Evolutionary conservation across 1,140 invertebrate genomes (phyloP), one percentile per base, ranked within the genome.

Genomic region (Brachionus plicatilis): DNA sequence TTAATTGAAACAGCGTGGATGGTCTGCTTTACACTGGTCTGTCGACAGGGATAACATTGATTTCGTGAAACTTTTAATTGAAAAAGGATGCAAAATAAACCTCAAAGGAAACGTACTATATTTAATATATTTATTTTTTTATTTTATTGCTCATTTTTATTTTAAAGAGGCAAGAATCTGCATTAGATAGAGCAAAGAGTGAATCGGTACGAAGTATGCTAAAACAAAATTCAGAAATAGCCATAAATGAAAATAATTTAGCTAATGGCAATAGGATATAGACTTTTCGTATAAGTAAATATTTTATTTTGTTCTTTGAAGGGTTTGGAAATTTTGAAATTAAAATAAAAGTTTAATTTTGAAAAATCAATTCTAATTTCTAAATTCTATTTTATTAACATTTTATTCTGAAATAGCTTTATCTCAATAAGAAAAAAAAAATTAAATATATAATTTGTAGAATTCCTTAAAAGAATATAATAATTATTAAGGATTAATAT

Each of bases 11-110:
- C 85, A 90, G 89, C 89, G 89, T 84, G 85, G 86, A 27, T 90
- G 89, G 89, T 88, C 88, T 9, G 88, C 89, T 2, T 82, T 90
- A 29, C 89, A 90, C 86, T 90, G 89, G 89, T 89, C 89, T 20
- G 86, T 87, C 50, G 89, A 90, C 79, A 72, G 89, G 76, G 87
- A 86, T 43, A 87, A 89, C 68, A 85, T 87, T 43, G 89, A 89
- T 50, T 84, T 89, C n/a, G 88, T 89, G 0, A 83, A 88, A 83
- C 83, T 90, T 83, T 85, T 90, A 50, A 85, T 90, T 12, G 87
- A 88, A 11, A 75, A 66, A 76, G 83, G 83, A 53, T 82, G 79
- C 60, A 41, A 82, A 82, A 60, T 82, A 12, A 47, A 82, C 33
- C 65, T 82, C 33, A 82, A 68, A 65, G 79, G 79, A 82, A 82